Base-by-base conservation (phyloP, 2,888 invertebrate species). In the Lasioglossum malachurum region DNA sequence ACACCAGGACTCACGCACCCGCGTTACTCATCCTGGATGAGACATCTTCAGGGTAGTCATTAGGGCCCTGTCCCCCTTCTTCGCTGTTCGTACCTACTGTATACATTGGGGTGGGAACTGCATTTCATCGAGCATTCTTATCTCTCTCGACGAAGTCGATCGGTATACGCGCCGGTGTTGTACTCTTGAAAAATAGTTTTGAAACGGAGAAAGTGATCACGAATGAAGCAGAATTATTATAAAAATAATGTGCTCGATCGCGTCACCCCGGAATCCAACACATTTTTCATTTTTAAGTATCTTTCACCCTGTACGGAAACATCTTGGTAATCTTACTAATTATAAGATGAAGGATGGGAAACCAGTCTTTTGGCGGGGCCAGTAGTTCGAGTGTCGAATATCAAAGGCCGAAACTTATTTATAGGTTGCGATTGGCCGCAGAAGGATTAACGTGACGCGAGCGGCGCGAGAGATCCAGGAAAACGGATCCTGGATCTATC, bases 401-500 rank as follows among this genome's bases (percentile, higher is more conserved):
- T 64, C 64, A 64, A 31, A 64, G 60, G 31, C 19, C 64, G 7
- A 64, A 64, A 31, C 7, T 31, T 64, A 64, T 64, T 64, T 64
- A 31, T 64, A 64, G 31, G 16, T 31, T 7, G 7, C 64, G 64
- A 64, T 64, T 64, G 64, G 64, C 64, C 64, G 69, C 23, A 23
- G 38, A 69, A 69, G 69, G 38, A 69, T 69, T 35, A 69, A 69
- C 19, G 38, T 19, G 69, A 69, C 64, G 64, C 64, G 57, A 14
- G 16, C 5, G 60, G 16, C 31, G 31, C 14, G 64, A 67, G 38
- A n/a, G 41, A 41, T 38, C 35, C 35, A 41, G 38, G 41, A 71
- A 71, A 71, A 71, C 19, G n/a, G 41, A n/a, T 71, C 71, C 71
- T 38, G 38, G 69, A 69, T 38, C 69, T 69, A 38, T 35, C 69